Conservation (phyloP, 2,113 vertebrate genomes). For the Setophaga petechia region DNA sequence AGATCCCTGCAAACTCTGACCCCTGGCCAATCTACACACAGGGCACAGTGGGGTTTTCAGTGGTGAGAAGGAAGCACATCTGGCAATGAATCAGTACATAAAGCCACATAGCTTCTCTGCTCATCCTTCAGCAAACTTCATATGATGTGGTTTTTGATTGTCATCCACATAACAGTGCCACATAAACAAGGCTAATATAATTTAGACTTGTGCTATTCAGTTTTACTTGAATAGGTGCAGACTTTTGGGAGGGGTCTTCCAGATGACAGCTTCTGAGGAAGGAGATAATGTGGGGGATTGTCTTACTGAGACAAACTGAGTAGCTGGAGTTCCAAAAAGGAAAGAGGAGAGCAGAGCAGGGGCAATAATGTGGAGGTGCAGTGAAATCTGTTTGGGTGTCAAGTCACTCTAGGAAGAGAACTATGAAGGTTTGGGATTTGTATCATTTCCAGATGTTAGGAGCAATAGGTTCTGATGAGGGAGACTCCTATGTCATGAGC, state of each 20-base stretch:
- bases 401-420: neutral
- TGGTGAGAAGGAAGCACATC: neutral
- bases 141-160: neutral
- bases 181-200: neutral
- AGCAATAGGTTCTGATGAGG: neutral
- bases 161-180: neutral
- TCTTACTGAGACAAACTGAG: neutral
- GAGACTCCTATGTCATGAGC: neutral
- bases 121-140: neutral
- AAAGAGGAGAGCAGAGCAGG: neutral
- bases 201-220: neutral
- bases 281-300: neutral
- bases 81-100: neutral
- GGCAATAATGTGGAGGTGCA: neutral
- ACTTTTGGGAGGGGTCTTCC: neutral
- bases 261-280: neutral
- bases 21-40: accelerated
- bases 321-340: neutral
- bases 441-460: neutral
- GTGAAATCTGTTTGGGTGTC: neutral
- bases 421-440: neutral
- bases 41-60: neutral
- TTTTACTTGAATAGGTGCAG: neutral
- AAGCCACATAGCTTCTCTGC: neutral
- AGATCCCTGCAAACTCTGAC: neutral